Percentiles rank a stretch among this genome's conserved stretches.
Conservation (phyloP, 2,113 vertebrate genomes). For the Tinamus guttatus region DNA sequence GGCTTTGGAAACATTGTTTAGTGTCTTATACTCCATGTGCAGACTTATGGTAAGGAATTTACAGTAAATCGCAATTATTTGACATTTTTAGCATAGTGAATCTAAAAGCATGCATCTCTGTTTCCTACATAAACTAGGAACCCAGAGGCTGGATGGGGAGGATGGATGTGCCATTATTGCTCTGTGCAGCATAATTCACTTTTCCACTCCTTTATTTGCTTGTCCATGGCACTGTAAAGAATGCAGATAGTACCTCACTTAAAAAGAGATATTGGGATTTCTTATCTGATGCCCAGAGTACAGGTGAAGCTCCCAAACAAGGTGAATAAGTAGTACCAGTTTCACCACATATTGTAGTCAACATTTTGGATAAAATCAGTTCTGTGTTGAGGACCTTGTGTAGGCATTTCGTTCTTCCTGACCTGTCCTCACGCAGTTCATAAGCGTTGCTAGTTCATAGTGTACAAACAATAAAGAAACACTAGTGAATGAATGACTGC, state of each 20-base stretch:
- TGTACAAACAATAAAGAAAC: not conserved
- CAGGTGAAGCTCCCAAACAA: not conserved
- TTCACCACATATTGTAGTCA: not conserved
- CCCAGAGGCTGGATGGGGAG: not conserved
- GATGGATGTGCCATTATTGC: not conserved
- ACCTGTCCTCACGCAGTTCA: not conserved
- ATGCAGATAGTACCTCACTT: not conserved
- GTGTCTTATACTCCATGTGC: conserved; percentile 96
- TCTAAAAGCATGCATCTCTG: not conserved
- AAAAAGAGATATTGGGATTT: not conserved
- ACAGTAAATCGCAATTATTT: not conserved
- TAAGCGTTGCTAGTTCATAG: conserved; percentile 9
- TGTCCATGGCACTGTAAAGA: not conserved
- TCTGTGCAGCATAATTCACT: not conserved
- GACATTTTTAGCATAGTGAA: not conserved
- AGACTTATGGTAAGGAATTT: conserved; percentile 93
- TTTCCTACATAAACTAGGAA: not conserved
- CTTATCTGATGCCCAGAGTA: not conserved
- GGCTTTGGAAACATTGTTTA: conserved; percentile 95
- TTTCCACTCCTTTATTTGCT: not conserved
- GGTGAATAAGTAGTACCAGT: not conserved
- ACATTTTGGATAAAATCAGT: not conserved
- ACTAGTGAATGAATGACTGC: not conserved
- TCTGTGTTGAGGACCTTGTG: not conserved
- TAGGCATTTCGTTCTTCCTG: not conserved